phyloP scores from a whole-genome alignment of 23 tunicate species.

The Phallusia fumigata region DNA sequence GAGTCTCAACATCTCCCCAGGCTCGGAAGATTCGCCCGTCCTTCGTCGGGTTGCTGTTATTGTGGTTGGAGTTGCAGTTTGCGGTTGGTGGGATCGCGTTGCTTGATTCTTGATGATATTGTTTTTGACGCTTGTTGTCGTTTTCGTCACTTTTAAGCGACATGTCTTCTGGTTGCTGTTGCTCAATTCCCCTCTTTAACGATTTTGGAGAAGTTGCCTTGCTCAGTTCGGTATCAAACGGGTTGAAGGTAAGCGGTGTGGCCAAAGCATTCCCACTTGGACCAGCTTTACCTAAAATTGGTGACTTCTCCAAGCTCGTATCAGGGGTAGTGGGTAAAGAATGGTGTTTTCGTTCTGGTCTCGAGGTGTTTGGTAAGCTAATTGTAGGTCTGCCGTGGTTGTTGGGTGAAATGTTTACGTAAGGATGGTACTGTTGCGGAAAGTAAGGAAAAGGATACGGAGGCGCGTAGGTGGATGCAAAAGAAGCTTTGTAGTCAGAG shows the following conservation, averaged over 20 bases:
- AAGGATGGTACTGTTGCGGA: conserved; percentile 3
- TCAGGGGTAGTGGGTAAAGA: neutral
- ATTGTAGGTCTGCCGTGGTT: neutral
- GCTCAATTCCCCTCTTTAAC: neutral
- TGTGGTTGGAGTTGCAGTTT: neutral
- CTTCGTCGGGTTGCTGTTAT: conserved; percentile 12
- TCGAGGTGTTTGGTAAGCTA: neutral
- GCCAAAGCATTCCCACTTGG: neutral
- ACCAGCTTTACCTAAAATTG: neutral
- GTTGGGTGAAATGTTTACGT: conserved; percentile 5
- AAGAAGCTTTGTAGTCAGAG: conserved; percentile 2
- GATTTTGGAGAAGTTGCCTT: neutral
- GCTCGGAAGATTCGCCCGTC: neutral
- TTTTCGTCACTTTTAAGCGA: neutral
- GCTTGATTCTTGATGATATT: neutral
- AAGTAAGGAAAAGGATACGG: conserved; percentile 12
- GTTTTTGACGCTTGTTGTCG: neutral
- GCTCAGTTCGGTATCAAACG: neutral
- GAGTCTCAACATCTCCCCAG: neutral
- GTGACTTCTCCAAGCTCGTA: neutral
- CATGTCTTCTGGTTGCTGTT: neutral
- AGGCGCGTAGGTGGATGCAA: conserved; percentile 9
- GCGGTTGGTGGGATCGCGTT: neutral
- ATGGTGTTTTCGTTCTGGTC: neutral
- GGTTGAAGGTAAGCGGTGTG: neutral